Percentiles rank a stretch among this genome's conserved stretches.
Evolutionary conservation across 2,888 invertebrate genomes (phyloP).

Genomic region (Miltochrista miniata): DNA sequence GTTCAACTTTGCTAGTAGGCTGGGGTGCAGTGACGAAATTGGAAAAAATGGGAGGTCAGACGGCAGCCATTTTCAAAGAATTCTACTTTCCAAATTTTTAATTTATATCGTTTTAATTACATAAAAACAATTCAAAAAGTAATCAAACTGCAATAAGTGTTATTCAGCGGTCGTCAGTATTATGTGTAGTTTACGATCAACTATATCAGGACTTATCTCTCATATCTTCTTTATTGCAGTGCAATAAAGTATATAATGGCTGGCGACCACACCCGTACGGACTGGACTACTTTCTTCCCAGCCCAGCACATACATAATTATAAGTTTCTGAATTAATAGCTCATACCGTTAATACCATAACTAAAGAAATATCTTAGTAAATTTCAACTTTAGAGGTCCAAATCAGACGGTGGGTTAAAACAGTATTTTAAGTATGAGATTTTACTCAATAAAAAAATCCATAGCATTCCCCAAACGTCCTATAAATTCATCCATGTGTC

Average conservation of each 20-base stretch:
- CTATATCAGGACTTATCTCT: constrained; percentile 32
- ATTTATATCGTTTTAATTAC: not conserved
- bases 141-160: constrained; percentile 6
- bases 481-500: too few species aligned
- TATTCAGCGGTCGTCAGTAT: constrained; percentile 29
- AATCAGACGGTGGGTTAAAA: too few species aligned
- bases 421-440: too few species aligned
- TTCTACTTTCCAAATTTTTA: too few species aligned
- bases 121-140: not conserved
- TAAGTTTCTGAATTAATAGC: not conserved
- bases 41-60: not conserved
- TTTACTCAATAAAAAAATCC: too few species aligned
- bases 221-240: constrained; percentile 33
- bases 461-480: too few species aligned
- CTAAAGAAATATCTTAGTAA: not conserved
- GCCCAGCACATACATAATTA: constrained; percentile 16
- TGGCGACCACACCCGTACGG: constrained; percentile 22
- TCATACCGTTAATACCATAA: not conserved
- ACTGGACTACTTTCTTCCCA: constrained; percentile 18
- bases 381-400: too few species aligned
- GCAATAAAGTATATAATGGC: constrained; percentile 30
- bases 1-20: not conserved
- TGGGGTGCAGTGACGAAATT: not conserved
- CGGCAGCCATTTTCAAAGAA: too few species aligned
- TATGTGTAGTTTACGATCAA: constrained; percentile 16